Evolutionary conservation across 2,888 invertebrate genomes (phyloP).

Genomic region (Gasteruption jaculator): DNA sequence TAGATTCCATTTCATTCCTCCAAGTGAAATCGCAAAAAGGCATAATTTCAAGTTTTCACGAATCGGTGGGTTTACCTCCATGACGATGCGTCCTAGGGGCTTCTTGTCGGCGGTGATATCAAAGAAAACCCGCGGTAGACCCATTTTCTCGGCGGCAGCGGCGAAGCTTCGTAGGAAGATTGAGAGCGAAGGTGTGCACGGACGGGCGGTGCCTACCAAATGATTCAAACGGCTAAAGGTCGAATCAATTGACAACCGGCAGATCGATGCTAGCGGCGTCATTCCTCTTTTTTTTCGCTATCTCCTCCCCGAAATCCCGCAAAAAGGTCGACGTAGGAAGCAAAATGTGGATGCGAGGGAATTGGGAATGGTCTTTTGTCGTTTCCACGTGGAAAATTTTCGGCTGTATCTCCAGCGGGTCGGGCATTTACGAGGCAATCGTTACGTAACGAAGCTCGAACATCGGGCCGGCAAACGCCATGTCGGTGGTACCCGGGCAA

Average conservation of each 20-base stretch:
- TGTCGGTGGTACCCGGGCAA: too few species aligned
- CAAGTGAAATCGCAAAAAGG: too few species aligned
- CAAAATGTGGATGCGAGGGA: constrained; percentile 3
- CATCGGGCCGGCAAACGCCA: too few species aligned
- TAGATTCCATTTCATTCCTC: too few species aligned
- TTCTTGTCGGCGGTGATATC: constrained; percentile 82
- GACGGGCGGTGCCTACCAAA: constrained; percentile 46
- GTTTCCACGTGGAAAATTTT: too few species aligned
- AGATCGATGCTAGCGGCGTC: constrained; percentile 51
- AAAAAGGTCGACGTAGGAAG: too few species aligned
- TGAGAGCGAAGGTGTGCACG: constrained; percentile 35
- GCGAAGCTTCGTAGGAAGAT: constrained; percentile 56
- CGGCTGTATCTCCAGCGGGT: too few species aligned
- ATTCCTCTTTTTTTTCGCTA: constrained; percentile 9
- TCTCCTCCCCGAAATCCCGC: too few species aligned
- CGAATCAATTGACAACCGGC: constrained; percentile 49
- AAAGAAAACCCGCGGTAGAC: constrained; percentile 83
- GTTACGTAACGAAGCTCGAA: too few species aligned
- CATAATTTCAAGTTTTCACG: too few species aligned
- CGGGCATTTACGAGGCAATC: too few species aligned
- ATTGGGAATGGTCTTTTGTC: constrained; percentile 8
- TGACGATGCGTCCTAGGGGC: constrained; percentile 78
- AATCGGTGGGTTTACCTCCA: constrained; percentile 83
- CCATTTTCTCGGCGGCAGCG: constrained; percentile 59
- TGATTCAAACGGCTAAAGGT: constrained; percentile 48